Percentiles rank a stretch among this genome's conserved stretches.
Evolutionary conservation across 37 sponge, comb jelly and placozoan genomes (phyloP).

Genomic region (Hexactinellida sp.): DNA sequence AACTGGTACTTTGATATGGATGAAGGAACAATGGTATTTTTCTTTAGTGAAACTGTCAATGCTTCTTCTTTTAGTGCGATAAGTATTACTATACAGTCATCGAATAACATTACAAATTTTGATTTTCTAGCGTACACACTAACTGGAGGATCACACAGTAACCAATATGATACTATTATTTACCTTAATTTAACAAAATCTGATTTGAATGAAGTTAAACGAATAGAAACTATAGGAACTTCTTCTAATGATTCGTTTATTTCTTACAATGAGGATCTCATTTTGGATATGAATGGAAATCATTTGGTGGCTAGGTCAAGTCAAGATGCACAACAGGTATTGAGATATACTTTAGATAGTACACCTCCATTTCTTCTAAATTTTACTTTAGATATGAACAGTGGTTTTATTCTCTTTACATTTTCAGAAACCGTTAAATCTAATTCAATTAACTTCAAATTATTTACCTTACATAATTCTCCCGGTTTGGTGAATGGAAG

Average conservation of each 20-base stretch:
- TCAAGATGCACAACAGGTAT: constrained; percentile 17
- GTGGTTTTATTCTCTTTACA: constrained; percentile 33
- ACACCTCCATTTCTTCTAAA: constrained; percentile 39
- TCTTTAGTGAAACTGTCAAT: constrained; percentile 67
- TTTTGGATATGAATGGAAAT: constrained; percentile 59
- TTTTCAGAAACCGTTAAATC: constrained; percentile 49
- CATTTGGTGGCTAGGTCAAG: constrained; percentile 18
- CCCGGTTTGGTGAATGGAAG: not conserved
- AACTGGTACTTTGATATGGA: constrained; percentile 65
- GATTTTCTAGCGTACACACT: constrained; percentile 23
- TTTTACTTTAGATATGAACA: constrained; percentile 44
- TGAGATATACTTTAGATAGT: constrained; percentile 28
- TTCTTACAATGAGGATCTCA: constrained; percentile 17
- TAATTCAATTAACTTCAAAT: not conserved
- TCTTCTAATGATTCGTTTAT: constrained; percentile 50
- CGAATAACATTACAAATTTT: not conserved
- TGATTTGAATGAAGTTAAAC: constrained; percentile 67
- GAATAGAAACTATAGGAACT: constrained; percentile 54
- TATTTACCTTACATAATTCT: not conserved
- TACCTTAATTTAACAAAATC: constrained; percentile 46
- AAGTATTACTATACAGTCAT: not conserved
- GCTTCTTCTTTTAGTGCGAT: constrained; percentile 42
- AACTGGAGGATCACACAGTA: constrained; percentile 32
- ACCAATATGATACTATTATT: constrained; percentile 15
- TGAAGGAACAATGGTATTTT: constrained; percentile 45